Base-by-base conservation (phyloP, 1,140 invertebrate genomes). In the Protaetia brevitarsis region DNA sequence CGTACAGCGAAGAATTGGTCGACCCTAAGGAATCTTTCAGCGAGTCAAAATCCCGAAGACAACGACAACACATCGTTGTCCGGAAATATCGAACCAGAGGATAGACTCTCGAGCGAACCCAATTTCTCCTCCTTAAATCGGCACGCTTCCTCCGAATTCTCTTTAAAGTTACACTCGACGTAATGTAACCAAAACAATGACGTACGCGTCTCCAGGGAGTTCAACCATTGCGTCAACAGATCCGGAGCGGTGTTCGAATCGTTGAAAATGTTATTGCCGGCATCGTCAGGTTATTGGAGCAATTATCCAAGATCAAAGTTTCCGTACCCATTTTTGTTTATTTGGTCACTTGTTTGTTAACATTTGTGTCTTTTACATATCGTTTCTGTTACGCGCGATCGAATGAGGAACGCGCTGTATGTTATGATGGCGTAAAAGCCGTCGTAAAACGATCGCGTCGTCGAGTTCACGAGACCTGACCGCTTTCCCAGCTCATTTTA, bases 131-230 rank as follows among this genome's bases (percentile, higher is more conserved):
- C 51, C n/a, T 29, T 34, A 31, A 62, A 62, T 29, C 37, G 19
- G 29, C 13, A 45, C 37, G 62, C 36, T 5, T 70, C 58, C 8
- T 60, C 66, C 29, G 51, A 65, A 19, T 72, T 65, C 37, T 65
- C 21, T 37, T 64, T 51, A 21, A 29, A 66, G 45, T 68, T 69
- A 59, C 65, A 71, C 26, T 73, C 72, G 31, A 73, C 45, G 65
- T 72, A 74, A 45, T 71, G 68, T 29, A 73, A 51, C 77, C 77
- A 76, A 58, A 74, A 75, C 11, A 75, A 66, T 3, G 74, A 73
- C 13, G 74, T 75, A 11, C 71, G 66, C 26, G 67, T 68, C 64
- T 78, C 73, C 62, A 77, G 29, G 4, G 74, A 72, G 30, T 72
- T 69, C n/a, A 78, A 65, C 76, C 76, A 77, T 56, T 75, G 68